These are phyloP conservation scores for Tenthredo livida DNA, from an alignment of 2,888 invertebrate genomes.

Conservation along the genomic window DNA sequence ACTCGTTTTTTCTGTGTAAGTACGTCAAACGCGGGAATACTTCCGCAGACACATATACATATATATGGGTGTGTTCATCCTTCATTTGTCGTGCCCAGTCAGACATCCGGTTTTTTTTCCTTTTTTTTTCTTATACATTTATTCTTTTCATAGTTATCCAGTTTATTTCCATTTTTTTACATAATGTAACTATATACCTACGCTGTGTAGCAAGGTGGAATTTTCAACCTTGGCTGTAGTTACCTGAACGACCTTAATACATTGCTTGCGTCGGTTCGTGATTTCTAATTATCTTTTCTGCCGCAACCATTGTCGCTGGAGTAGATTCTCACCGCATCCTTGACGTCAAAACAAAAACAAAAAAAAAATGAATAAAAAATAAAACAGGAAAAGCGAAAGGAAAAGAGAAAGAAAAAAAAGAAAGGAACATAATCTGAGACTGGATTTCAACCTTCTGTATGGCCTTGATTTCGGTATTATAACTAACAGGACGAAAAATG, in stretches of 20 bases:
- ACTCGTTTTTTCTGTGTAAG: no score
- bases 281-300: not conserved
- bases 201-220: not conserved
- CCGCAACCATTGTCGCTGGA: not conserved
- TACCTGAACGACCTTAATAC: not conserved
- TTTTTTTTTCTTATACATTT: not conserved
- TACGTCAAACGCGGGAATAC: not conserved
- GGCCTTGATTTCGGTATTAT: not conserved
- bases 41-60: not conserved
- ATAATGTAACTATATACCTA: not conserved
- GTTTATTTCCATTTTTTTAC: not conserved
- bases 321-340: not conserved
- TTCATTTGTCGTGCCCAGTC: not conserved
- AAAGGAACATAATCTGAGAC: not conserved
- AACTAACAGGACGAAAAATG: not conserved
- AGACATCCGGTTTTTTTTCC: not conserved
- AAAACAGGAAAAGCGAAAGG: not conserved
- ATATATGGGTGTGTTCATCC: not conserved
- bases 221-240: not conserved
- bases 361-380: not conserved
- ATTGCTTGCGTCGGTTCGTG: not conserved
- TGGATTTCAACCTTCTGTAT: not conserved
- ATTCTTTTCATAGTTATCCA: not conserved
- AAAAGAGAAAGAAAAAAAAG: not conserved
- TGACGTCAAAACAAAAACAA: not conserved